Evolutionary conservation across 2,888 invertebrate genomes (phyloP), one percentile per base, ranked within the genome.

Genomic region (Standfussiana lucernea): DNA sequence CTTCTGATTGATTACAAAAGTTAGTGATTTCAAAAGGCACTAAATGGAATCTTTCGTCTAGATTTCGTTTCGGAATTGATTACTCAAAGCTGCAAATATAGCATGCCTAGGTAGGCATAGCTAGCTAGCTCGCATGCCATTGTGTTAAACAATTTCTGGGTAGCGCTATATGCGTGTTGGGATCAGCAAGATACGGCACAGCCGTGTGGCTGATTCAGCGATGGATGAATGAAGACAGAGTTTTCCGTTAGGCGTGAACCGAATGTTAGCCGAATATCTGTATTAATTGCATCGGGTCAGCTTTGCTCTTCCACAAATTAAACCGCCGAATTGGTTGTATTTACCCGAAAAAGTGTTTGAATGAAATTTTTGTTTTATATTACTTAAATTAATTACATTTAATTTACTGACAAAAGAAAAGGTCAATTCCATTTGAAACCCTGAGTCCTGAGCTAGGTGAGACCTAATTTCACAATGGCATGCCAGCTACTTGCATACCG

Each of bases 1-100:
- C 15, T 40, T 1, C 18, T 74, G 66, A 80, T 79, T 67, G 80
- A 80, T 79, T 62, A 59, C 37, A 59, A 47, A 78, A 79, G 62
- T 74, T 67, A n/a, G 13, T n/a, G n/a, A 47, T 40, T 80, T 67
- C 15, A 37, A 67, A 53, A 67, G 42, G 6, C 59, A 56, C 21
- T 21, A n/a, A 40, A 66, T 45, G 18, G 4, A 73, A 37, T 35
- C 28, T 28, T 68, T 67, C 8, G 18, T 40, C 28, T 56, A 50
- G 40, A 28, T 24, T 32, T 21, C 28, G 11, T 37, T 59, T 18
- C 35, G 8, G 4, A 35, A 72, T 72, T 59, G 24, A 72, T 45
- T 72, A 62, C 37, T 62, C 6, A 35, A n/a, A 18, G 28, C 42
- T 2, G 4, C 24, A 4, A 18, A 64, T 45, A 24, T 15, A 47